Percentiles rank a stretch among this genome's conserved stretches.
Evolutionary conservation across 2,888 invertebrate genomes (phyloP).

Genomic region (Drosophila niveifrons): DNA sequence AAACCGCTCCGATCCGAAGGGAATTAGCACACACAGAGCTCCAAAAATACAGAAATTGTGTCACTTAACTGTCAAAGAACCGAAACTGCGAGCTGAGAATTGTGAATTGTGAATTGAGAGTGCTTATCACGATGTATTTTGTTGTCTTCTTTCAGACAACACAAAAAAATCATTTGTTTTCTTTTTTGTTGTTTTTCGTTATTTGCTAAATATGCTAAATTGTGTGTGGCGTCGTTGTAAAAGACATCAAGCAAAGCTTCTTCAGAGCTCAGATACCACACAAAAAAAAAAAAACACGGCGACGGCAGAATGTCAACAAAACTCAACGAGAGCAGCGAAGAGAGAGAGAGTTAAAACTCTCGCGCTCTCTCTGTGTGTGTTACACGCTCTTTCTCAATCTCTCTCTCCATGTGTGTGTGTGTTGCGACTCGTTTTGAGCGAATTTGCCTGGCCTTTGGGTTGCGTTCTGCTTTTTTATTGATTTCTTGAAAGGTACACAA

Average conservation of each 20-base stretch:
- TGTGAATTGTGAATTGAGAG: conserved; percentile 8
- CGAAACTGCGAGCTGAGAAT: background rate
- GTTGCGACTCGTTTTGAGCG: conserved; percentile 73
- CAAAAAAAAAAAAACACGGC: conserved; percentile 12
- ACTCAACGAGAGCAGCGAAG: conserved; percentile 38
- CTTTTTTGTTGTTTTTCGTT: conserved; percentile 2
- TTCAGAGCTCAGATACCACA: conserved; percentile 1
- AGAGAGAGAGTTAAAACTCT: conserved; percentile 16
- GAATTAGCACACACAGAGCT: conserved; percentile 31
- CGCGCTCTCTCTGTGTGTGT: conserved; percentile 20
- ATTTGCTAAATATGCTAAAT: conserved; percentile 69
- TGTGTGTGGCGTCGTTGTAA: conserved; percentile 36
- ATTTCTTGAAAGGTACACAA: conserved; percentile 84
- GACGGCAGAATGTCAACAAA: conserved; percentile 72
- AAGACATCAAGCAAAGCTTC: conserved; percentile 29
- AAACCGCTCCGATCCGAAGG: conserved; percentile 7
- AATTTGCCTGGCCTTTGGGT: conserved; percentile 69
- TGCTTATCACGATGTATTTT: conserved; percentile 41
- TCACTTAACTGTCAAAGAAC: conserved; percentile 67
- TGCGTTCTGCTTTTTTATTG: conserved; percentile 81
- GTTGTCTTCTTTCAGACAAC: conserved; percentile 14
- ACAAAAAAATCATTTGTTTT: conserved; percentile 8
- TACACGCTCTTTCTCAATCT: conserved; percentile 17
- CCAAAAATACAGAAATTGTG: conserved; percentile 57
- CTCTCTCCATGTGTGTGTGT: conserved; percentile 14